Base-by-base conservation (phyloP, 2,888 invertebrate genomes). In the Chloroclysta siterata region DNA sequence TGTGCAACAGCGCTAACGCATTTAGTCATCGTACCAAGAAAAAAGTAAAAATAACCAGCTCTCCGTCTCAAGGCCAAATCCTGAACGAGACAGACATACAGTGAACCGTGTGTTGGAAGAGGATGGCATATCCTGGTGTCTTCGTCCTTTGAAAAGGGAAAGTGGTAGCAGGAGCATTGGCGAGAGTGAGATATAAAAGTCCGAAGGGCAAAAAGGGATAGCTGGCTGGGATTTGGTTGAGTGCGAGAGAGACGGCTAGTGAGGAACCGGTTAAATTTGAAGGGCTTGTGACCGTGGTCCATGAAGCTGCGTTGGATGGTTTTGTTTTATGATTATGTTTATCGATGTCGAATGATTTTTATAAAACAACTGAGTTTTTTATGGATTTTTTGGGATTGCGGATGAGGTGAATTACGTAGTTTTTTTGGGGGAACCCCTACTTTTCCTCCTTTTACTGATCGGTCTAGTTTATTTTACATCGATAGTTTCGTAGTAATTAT, bases 81-180 rank as follows among this genome's bases (percentile, higher is more conserved):
- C 90, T 89, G 84, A 82, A 78, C 73, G 71, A 60, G 85, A 90
- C 72, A 42, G 44, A 72, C 0, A 76, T 78, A 84, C 50, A 6
- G 58, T 56, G 39, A 11, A 11, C 0, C 13, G 4, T 15, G 48
- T 0, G 75, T 2, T 8, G 1, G 73, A 90, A 28, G 72, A 73
- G 66, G 87, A 88, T 54, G 51, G 42, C 42, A 47, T 39, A 75
- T 41, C 56, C 69, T 72, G 77, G 85, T 86, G 89, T 89, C 90
- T 92, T 92, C 93, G 92, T 91, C 90, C 91, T 91, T 92, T 92
- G 82, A 91, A 93, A 92, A 93, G 91, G 93, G 93, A 93, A 93
- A 92, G 93, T 93, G 90, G 87, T 89, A 87, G 83, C 85, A 80
- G 78, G 71, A 80, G 81, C 85, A 80, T 79, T 82, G 85, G 92